Conservation (phyloP, 2,113 vertebrate genomes). For the Salminus brasiliensis region DNA sequence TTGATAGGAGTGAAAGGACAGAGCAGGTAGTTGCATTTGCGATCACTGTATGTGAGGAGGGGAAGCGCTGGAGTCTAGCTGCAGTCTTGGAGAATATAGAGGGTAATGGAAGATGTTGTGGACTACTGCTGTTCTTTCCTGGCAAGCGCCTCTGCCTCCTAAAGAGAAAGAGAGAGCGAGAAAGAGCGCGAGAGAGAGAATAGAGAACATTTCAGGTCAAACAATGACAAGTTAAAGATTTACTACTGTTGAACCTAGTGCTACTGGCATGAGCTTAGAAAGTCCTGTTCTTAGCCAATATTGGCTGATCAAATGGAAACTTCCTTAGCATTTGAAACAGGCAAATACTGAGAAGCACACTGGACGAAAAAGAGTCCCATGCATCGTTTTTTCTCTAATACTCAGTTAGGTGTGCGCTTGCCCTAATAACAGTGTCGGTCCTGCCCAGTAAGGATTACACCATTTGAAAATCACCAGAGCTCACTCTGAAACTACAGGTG, state of each 20-base stretch:
- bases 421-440: too few species aligned
- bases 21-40: not conserved
- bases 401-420: too few species aligned
- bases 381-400: too few species aligned
- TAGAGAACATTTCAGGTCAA: not conserved
- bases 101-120: not conserved
- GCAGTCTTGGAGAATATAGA: conserved; percentile 30
- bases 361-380: too few species aligned
- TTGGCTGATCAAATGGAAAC: not conserved
- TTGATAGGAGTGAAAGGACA: not conserved
- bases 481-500: too few species aligned
- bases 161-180: conserved; percentile 46
- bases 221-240: not conserved
- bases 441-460: too few species aligned
- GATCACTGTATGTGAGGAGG: not conserved
- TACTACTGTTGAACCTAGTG: not conserved
- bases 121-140: conserved; percentile 75
- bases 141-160: conserved; percentile 76
- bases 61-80: conserved; percentile 23
- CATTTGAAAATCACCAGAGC: too few species aligned
- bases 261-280: not conserved
- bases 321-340: not conserved
- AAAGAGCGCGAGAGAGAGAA: conserved; percentile 26
- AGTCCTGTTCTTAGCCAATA: not conserved
- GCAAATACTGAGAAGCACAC: not conserved